These are phyloP conservation scores for Carapus acus DNA, from an alignment of 2,797 vertebrate genomes.

Conservation along the genomic window DNA sequence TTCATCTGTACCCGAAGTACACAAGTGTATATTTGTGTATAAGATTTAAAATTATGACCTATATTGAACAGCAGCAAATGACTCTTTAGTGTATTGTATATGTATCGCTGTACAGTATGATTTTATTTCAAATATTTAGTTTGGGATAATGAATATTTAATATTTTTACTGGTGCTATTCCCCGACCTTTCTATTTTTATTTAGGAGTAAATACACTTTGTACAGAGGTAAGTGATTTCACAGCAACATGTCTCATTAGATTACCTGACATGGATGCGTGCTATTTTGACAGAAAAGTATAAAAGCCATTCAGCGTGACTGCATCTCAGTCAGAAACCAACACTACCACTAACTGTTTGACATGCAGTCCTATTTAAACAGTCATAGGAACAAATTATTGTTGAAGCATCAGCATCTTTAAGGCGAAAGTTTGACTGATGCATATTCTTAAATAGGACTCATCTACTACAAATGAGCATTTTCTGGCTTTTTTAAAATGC, in stretches of 20 bases:
- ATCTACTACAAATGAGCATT: no score
- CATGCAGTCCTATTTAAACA: no score
- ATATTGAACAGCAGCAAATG: slow-evolving; percentile 72
- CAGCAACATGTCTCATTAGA: slow-evolving; percentile 39
- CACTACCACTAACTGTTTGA: no score
- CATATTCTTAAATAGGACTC: slow-evolving; percentile 10
- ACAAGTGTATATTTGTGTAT: slow-evolving; percentile 85
- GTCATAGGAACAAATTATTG: no score
- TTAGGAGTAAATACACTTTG: slow-evolving; percentile 56
- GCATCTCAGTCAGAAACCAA: slow-evolving; percentile 18
- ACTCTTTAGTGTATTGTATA: slow-evolving; percentile 74
- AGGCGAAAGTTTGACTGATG: no score
- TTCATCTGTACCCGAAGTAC: slow-evolving; percentile 68
- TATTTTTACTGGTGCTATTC: slow-evolving; percentile 68
- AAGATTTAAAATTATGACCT: slow-evolving; percentile 78
- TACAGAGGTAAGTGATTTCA: slow-evolving; percentile 69
- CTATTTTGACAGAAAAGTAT: slow-evolving; percentile 1
- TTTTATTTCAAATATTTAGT: slow-evolving; percentile 54
- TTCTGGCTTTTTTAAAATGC: no score
- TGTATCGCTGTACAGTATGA: slow-evolving; percentile 80
- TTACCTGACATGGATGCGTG: slow-evolving; percentile 35
- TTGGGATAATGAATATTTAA: slow-evolving; percentile 64
- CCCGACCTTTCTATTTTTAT: slow-evolving; percentile 54
- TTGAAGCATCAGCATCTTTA: no score
- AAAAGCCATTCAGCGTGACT: slow-evolving; percentile 31